Percentiles rank a stretch among this genome's conserved stretches.
Conservation (phyloP, 2,888 invertebrate genomes). For the Apotomis turbidana region DNA sequence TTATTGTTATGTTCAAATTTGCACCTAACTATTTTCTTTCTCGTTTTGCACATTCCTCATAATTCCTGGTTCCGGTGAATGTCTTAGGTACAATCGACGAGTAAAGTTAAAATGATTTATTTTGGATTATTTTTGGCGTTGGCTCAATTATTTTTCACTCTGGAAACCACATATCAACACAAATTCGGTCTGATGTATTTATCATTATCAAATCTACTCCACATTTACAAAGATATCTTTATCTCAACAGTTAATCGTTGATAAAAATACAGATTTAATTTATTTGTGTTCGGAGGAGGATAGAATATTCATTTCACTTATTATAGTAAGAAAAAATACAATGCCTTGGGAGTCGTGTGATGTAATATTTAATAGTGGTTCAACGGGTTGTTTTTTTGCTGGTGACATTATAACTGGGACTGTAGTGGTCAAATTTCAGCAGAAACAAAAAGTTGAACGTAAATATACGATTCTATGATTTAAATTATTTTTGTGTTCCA, state of each 20-base stretch:
- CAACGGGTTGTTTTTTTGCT: slow-evolving; percentile 66
- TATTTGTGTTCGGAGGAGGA: slow-evolving; percentile 2
- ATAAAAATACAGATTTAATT: slow-evolving; percentile 22
- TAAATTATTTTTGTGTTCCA: neutral
- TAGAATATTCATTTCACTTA: slow-evolving; percentile 44
- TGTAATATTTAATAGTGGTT: slow-evolving; percentile 66
- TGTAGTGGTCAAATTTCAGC: slow-evolving; percentile 64
- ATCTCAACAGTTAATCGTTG: slow-evolving; percentile 25
- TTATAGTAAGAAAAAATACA: slow-evolving; percentile 36
- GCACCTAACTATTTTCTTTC: too few species aligned
- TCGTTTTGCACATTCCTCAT: too few species aligned
- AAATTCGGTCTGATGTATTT: too few species aligned
- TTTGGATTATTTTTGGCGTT: neutral
- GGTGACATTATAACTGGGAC: slow-evolving; percentile 75
- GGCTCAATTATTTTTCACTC: neutral
- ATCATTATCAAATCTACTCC: slow-evolving; percentile 17
- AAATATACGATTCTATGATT: slow-evolving; percentile 44
- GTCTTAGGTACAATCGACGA: neutral
- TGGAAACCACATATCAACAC: neutral
- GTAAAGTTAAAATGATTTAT: neutral
- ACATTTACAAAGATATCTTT: slow-evolving; percentile 14
- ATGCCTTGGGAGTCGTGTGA: slow-evolving; percentile 68
- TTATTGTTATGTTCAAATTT: too few species aligned
- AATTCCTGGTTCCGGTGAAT: neutral
- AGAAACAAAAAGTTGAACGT: slow-evolving; percentile 66